Percentiles rank a stretch among this genome's conserved stretches.
Evolutionary conservation across 2,113 vertebrate genomes (phyloP).

Genomic region (Motacilla alba): DNA sequence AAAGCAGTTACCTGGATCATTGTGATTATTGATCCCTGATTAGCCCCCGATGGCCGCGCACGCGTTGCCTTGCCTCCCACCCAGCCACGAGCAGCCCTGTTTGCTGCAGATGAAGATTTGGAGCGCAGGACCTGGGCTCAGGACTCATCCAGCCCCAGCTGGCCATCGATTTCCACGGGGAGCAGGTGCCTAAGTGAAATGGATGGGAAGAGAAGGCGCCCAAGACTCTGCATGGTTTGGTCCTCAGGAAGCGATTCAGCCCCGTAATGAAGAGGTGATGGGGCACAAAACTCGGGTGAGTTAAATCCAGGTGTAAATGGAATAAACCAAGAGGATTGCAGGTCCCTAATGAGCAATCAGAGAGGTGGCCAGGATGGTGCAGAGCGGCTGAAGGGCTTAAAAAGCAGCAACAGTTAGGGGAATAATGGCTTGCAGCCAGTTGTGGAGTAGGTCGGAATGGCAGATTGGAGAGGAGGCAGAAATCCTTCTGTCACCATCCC

Average conservation of each 20-base stretch:
- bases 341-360: slow-evolving; percentile 44
- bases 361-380: neutral
- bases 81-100: neutral
- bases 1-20: neutral
- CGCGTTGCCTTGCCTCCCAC: neutral
- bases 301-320: slow-evolving; percentile 22
- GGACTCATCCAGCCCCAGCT: neutral
- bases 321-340: slow-evolving; percentile 16
- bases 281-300: slow-evolving; percentile 15
- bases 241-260: slow-evolving; percentile 48
- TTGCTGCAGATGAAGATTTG: slow-evolving; percentile 11
- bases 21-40: slow-evolving; percentile 1
- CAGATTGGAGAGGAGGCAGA: neutral
- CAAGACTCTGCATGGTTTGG: neutral
- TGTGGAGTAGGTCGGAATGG: neutral
- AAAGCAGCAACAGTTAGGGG: slow-evolving; percentile 38
- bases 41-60: neutral
- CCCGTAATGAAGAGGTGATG: slow-evolving; percentile 17
- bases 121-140: neutral
- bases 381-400: slow-evolving; percentile 41
- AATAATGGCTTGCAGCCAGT: neutral
- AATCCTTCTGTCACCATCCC: neutral
- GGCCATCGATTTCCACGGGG: neutral
- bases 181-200: slow-evolving; percentile 28
- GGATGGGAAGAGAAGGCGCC: slow-evolving; percentile 5